Percentiles rank a stretch among this genome's conserved stretches.
phyloP scores from a whole-genome alignment of 2,888 invertebrate species.

The Diaphora mendica region DNA sequence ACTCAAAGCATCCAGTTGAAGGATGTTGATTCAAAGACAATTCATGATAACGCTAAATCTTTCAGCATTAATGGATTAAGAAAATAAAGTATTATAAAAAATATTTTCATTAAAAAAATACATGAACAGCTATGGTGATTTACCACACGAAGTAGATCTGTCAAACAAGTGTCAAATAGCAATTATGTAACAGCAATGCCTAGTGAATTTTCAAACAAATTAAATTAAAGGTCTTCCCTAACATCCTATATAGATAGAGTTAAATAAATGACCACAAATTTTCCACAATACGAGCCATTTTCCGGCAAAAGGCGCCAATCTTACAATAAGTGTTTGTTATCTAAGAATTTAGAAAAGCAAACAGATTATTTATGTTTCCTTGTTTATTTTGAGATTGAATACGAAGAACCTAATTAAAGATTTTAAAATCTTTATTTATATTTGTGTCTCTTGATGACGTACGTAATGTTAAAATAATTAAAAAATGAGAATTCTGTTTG shows the following conservation, averaged over 20 bases:
- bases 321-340: conserved; percentile 40
- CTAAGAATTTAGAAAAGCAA: conserved; percentile 33
- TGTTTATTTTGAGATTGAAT: conserved; percentile 26
- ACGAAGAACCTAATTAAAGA: conserved; percentile 21
- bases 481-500: not conserved
- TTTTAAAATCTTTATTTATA: conserved; percentile 1
- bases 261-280: conserved; percentile 25
- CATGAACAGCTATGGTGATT: too few species aligned
- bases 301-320: conserved; percentile 33
- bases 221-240: not conserved
- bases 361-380: conserved; percentile 33
- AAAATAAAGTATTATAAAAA: not conserved
- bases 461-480: not conserved
- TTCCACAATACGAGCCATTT: conserved; percentile 35
- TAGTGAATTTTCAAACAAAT: not conserved
- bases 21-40: not conserved
- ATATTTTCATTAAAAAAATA: not conserved
- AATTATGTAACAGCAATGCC: not conserved
- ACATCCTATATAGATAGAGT: conserved; percentile 4
- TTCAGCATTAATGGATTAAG: not conserved
- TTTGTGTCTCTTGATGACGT: not conserved
- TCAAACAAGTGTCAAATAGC: not conserved
- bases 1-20: not conserved
- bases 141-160: too few species aligned
- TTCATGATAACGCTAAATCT: not conserved